Conservation (phyloP, 2,113 vertebrate genomes). For the Crotalus viridis region DNA sequence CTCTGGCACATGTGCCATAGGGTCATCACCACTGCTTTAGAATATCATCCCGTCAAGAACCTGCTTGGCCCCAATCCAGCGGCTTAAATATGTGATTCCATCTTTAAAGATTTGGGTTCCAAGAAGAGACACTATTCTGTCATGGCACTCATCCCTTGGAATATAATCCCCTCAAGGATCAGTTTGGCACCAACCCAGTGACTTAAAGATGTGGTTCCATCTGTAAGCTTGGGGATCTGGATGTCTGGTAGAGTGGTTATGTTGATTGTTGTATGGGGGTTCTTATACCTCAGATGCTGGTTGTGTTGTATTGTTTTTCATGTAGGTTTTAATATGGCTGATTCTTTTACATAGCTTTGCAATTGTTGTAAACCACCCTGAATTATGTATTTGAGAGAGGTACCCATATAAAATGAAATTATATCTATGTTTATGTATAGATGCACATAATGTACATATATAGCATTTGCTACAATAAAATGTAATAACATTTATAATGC, state of each 20-base stretch:
- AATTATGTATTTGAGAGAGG: not conserved
- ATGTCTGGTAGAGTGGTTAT: not conserved
- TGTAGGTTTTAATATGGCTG: not conserved
- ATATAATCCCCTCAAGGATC: not conserved
- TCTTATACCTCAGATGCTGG: not conserved
- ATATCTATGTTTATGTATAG: no score
- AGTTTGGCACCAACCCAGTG: not conserved
- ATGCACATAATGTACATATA: no score
- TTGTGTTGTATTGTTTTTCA: not conserved
- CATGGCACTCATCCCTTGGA: not conserved
- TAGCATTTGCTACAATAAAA: not conserved
- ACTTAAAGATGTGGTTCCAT: not conserved
- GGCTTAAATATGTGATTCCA: no score
- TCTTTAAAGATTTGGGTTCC: not conserved
- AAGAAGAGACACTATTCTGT: not conserved
- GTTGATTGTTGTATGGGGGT: not conserved
- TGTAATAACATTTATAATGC: not conserved
- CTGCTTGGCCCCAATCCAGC: no score
- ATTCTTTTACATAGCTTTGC: not conserved
- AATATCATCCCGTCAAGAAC: no score
- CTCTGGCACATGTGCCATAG: no score
- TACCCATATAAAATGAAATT: not conserved
- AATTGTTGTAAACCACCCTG: not conserved
- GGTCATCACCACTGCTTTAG: no score
- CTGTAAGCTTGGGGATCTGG: not conserved